Evolutionary conservation across 2,888 invertebrate genomes (phyloP).

Genomic region (Mimas tiliae): DNA sequence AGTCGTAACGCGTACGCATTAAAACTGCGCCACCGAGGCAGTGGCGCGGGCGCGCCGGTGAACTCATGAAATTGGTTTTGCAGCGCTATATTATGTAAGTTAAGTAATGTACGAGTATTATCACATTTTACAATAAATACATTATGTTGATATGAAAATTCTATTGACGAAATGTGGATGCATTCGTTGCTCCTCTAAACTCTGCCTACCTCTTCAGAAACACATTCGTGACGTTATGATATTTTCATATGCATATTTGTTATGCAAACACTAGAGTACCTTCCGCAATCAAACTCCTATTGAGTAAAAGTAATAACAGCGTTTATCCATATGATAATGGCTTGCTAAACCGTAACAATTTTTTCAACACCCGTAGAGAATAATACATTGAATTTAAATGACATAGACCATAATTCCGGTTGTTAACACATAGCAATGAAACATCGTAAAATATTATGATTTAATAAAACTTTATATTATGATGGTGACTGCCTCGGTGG

Average conservation of each 20-base stretch:
- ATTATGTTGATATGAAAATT: too few species aligned
- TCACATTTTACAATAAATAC: too few species aligned
- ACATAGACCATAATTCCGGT: conserved; percentile 15
- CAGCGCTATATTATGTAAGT: too few species aligned
- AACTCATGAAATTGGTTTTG: too few species aligned
- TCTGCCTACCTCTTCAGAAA: not conserved
- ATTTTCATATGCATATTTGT: not conserved
- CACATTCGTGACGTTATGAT: not conserved
- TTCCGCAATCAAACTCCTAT: not conserved
- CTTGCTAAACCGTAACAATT: not conserved
- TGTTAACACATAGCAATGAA: not conserved
- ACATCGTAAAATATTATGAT: not conserved
- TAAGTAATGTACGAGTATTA: too few species aligned
- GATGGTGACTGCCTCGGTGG: too few species aligned
- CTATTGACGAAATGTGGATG: not conserved
- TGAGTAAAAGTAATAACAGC: conserved; percentile 24
- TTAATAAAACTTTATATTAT: not conserved
- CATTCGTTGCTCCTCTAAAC: too few species aligned
- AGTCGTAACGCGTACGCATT: too few species aligned
- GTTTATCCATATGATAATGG: conserved; percentile 7
- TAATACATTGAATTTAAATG: conserved; percentile 15
- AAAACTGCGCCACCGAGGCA: too few species aligned
- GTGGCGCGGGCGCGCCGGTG: too few species aligned
- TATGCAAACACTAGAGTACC: not conserved
- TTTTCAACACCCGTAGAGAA: conserved; percentile 1